Conservation (phyloP, 2,113 vertebrate genomes). For the Empidonax alnorum region DNA sequence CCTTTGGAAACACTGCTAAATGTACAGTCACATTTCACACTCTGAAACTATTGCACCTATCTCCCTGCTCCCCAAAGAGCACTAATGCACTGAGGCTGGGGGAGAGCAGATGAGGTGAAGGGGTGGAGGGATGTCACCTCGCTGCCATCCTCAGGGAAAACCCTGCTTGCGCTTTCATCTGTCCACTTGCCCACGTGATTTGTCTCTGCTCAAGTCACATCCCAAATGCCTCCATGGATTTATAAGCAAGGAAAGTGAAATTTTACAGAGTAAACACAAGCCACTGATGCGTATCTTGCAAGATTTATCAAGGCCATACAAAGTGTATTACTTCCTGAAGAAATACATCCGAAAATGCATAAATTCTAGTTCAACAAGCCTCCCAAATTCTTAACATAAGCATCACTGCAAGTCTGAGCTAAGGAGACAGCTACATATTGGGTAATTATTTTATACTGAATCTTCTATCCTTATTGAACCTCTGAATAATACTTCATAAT, state of each 20-base stretch:
- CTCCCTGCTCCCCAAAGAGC: background rate
- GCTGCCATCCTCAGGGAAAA: background rate
- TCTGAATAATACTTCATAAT: background rate
- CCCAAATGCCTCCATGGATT: background rate
- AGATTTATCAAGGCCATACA: background rate
- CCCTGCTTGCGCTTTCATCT: background rate
- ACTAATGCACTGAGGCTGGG: background rate
- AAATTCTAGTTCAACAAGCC: background rate
- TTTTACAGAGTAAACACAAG: background rate
- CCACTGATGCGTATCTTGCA: background rate
- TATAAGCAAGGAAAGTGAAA: background rate
- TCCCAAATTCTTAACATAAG: background rate
- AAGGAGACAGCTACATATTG: background rate
- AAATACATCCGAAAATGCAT: background rate
- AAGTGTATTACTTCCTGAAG: background rate
- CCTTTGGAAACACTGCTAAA: rapidly evolving
- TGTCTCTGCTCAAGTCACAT: background rate
- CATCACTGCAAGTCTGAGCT: background rate
- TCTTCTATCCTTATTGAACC: background rate
- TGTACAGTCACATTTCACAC: background rate
- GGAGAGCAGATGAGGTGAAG: background rate
- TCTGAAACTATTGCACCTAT: background rate
- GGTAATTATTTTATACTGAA: background rate
- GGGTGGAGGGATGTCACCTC: background rate
- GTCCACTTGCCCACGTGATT: background rate